Conservation (phyloP, 2,888 invertebrate genomes). For the Agrochola lychnidis region DNA sequence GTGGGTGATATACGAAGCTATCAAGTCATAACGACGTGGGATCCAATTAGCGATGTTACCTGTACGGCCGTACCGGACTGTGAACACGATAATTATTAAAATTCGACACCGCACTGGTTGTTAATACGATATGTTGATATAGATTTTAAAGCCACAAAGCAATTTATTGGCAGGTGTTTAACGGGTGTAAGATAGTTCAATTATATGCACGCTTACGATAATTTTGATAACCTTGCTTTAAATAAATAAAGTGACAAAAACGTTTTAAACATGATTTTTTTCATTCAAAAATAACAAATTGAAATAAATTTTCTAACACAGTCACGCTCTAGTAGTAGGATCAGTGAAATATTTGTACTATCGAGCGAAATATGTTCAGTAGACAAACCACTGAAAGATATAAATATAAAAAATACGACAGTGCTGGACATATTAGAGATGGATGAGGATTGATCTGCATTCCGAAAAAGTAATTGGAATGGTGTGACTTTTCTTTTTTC, state of each 20-base stretch:
- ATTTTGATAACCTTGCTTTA: conserved; percentile 3
- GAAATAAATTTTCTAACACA: not conserved
- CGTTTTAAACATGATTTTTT: not conserved
- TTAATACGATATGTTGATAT: conserved; percentile 57
- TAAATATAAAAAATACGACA: conserved; percentile 1
- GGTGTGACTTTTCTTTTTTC: not conserved
- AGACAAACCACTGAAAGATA: not conserved
- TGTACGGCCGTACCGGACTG: conserved; percentile 56
- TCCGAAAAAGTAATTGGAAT: conserved; percentile 8
- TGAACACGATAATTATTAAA: conserved; percentile 63
- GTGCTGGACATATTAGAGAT: conserved; percentile 11
- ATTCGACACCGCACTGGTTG: conserved; percentile 59
- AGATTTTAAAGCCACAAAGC: conserved; percentile 53
- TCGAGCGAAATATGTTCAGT: not conserved
- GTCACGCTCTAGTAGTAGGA: not conserved
- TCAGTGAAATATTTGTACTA: not conserved
- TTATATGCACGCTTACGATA: not conserved
- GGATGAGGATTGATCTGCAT: conserved; percentile 41
- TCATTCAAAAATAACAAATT: not conserved
- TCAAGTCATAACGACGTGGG: conserved; percentile 67
- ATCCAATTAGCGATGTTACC: conserved; percentile 73
- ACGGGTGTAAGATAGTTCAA: conserved; percentile 28
- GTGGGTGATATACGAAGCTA: conserved; percentile 67
- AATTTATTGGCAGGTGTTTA: conserved; percentile 40
- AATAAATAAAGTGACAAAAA: not conserved